phyloP scores from a whole-genome alignment of 2,888 invertebrate species.

The Pasiphila rectangulata region DNA sequence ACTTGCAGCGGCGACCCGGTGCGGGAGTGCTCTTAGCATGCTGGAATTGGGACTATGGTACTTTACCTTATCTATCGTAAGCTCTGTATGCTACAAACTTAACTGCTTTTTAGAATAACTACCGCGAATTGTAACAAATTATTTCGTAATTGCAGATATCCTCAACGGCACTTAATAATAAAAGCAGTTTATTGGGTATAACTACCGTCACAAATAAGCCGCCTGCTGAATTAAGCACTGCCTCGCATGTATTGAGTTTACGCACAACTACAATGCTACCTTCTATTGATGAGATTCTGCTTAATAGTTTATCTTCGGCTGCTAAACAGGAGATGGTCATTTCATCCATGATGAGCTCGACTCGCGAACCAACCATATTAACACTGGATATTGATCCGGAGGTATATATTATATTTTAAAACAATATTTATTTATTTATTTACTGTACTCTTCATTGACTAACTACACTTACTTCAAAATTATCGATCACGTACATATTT shows the following conservation, averaged over 20 bases:
- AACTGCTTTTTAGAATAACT: constrained; percentile 54
- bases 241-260: constrained; percentile 80
- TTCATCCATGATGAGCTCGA: constrained; percentile 75
- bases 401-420: constrained; percentile 71
- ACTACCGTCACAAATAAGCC: constrained; percentile 69
- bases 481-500: constrained; percentile 19
- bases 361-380: constrained; percentile 79
- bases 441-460: constrained; percentile 19
- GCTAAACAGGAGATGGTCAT: constrained; percentile 81
- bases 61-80: constrained; percentile 36
- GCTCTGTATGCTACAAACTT: constrained; percentile 63
- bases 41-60: constrained; percentile 33
- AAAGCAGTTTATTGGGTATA: constrained; percentile 75
- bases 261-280: constrained; percentile 81
- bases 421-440: constrained; percentile 33
- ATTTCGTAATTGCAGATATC: constrained; percentile 79
- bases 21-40: constrained; percentile 41
- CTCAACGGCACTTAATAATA: constrained; percentile 77
- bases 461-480: constrained; percentile 28
- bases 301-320: constrained; percentile 82
- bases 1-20: constrained; percentile 46
- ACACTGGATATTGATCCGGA: constrained; percentile 83
- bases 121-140: constrained; percentile 64
- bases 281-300: constrained; percentile 82
- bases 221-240: constrained; percentile 76